A percentile compares a stretch with the other conserved stretches of the same genome.
Evolutionary conservation across 2,113 vertebrate genomes (phyloP).

Genomic region (Sakesphorus luctuosus): DNA sequence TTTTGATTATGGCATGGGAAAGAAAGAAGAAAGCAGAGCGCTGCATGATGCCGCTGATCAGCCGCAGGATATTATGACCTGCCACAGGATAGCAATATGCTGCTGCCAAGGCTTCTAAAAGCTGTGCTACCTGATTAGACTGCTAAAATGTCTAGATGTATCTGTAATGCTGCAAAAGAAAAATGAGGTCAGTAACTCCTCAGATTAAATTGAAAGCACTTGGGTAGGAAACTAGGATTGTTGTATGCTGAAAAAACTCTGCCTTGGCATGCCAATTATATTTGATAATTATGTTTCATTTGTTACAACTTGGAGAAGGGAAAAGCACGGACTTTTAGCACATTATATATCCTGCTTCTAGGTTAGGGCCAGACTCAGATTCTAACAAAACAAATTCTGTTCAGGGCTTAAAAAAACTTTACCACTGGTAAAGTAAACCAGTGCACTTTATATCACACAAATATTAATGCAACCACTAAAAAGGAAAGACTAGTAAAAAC

Average conservation of each 20-base stretch:
- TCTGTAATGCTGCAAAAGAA: slow-evolving; percentile 29
- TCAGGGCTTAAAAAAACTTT: not conserved
- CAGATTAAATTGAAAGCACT: slow-evolving; percentile 60
- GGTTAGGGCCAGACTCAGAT: not conserved
- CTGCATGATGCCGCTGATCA: slow-evolving; percentile 41
- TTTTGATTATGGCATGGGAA: slow-evolving; percentile 52
- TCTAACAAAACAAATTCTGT: not conserved
- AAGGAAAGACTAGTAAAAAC: slow-evolving; percentile 2
- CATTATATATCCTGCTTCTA: not conserved
- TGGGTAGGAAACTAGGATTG: not conserved
- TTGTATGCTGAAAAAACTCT: not conserved
- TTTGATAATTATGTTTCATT: slow-evolving; percentile 49
- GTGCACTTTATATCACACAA: not conserved
- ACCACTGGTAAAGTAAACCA: not conserved
- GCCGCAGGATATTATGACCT: slow-evolving; percentile 67
- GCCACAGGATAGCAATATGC: slow-evolving; percentile 50
- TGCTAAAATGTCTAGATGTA: slow-evolving; percentile 42
- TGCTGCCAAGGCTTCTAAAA: slow-evolving; percentile 59
- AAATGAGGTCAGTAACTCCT: slow-evolving; percentile 69
- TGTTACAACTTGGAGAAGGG: not conserved
- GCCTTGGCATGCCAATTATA: slow-evolving; percentile 25
- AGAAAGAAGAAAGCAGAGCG: slow-evolving; percentile 22
- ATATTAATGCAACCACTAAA: slow-evolving; percentile 9
- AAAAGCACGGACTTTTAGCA: not conserved
- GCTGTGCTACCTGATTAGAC: slow-evolving; percentile 68